Base-by-base conservation (phyloP, 2,113 vertebrate species). In the Aegotheles bennettii region DNA sequence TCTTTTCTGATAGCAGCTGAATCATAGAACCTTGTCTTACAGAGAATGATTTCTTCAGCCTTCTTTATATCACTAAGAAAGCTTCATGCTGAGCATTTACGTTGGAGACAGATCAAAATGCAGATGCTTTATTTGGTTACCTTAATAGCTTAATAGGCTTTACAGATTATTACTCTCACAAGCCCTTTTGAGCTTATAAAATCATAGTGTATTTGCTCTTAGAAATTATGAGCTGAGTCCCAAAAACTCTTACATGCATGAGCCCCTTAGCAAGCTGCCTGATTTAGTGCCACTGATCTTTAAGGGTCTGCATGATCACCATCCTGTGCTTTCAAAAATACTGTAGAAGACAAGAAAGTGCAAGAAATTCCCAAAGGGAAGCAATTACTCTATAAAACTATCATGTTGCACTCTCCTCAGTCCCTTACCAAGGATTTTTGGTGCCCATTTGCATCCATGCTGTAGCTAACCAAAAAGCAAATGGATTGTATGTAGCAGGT, bases 141-240 rank as follows among this genome's bases (percentile, higher is more conserved):
- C 87, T 93, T 90, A 97, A 96, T 96, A 96, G 89, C 84, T 95
- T 97, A 94, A 89, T 94, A 94, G 80, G 93, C 71, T 96, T 97
- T 96, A 85, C 2, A 35, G 96, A 93, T 97, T 97, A 95, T 94
- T 97, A 89, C 75, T 97, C 95, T 87, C 75, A 70, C 67, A 95
- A 97, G 92, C 42, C 75, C 93, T 90, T 95, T 94, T 92, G 94
- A 94, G 89, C 86, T 84, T 94, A 90, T 94, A 79, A 93, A 96
- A 93, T 96, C 84, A 76, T 88, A 47, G 68, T 91, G 65, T 90
- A 87, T 86, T 95, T 96, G 78, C 71, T 95, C 36, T 47, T 71
- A 88, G 78, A 95, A 96, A 96, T 85, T 70, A 89, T 28, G 48
- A 90, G 47, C 86, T 90, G 84, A 57, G 25, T 74, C 63, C 18